Conservation (phyloP, 2,797 vertebrate genomes). For the Acomys russatus region DNA sequence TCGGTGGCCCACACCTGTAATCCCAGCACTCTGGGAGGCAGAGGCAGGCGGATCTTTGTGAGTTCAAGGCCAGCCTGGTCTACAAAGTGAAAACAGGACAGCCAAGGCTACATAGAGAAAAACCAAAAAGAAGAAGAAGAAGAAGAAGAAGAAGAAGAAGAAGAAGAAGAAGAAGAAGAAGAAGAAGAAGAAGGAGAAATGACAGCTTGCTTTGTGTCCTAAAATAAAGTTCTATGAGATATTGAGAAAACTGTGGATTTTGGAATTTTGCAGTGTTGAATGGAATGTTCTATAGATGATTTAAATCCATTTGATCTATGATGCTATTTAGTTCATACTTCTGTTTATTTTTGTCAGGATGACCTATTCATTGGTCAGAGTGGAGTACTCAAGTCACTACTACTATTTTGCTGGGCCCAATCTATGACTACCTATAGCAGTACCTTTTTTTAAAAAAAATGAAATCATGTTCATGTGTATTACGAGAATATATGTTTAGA, state of each 20-base stretch:
- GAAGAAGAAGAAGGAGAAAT: no score
- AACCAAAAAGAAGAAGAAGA: no score
- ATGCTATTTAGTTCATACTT: background rate
- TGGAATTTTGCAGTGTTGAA: background rate
- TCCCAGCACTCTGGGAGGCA: no score
- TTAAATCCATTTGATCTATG: background rate
- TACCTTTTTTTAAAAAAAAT: background rate
- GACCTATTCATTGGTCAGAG: background rate
- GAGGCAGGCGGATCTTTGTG: no score
- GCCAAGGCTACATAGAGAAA: no score
- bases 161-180: no score
- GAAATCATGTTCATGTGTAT: no score
- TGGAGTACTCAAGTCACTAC: background rate
- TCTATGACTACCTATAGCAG: background rate
- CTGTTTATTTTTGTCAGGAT: background rate
- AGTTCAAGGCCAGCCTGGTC: no score
- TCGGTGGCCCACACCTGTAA: no score
- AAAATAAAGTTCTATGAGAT: background rate
- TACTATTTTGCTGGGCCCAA: background rate
- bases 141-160: no score
- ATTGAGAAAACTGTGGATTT: background rate
- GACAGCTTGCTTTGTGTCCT: background rate
- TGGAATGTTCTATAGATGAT: background rate
- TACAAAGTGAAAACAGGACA: no score
- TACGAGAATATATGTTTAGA: background rate